Percentiles rank a stretch among this genome's conserved stretches.
These are phyloP conservation scores for Exaiptasia diaphana DNA, from an alignment of 64 coral and sea anemone genomes.

Conservation along the genomic window DNA sequence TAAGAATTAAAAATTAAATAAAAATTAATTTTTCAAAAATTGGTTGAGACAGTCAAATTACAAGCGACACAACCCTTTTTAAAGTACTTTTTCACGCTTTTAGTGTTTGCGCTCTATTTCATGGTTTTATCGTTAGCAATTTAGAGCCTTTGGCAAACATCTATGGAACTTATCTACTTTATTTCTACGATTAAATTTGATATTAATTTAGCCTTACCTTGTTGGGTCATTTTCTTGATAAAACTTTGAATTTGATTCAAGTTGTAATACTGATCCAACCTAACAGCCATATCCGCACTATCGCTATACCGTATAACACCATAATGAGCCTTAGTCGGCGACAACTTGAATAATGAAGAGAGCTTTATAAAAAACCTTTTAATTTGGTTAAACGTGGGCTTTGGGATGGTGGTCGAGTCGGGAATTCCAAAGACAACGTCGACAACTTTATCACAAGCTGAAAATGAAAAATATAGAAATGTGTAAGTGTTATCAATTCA, in stretches of 20 bases:
- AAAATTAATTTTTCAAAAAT: too few relatives aligned
- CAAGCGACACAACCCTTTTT: too few relatives aligned
- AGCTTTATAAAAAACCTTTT: conserved; percentile 11
- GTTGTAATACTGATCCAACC: neutral
- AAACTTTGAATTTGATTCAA: neutral
- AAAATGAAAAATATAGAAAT: neutral
- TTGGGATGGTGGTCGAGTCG: conserved; percentile 15
- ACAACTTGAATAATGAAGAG: neutral
- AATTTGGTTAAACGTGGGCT: neutral
- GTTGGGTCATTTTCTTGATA: neutral
- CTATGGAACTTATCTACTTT: too few relatives aligned
- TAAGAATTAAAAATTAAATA: too few relatives aligned
- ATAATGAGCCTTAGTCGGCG: neutral
- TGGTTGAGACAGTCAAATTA: too few relatives aligned
- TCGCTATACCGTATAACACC: conserved; percentile 41
- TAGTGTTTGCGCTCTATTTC: too few relatives aligned
- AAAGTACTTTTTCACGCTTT: too few relatives aligned
- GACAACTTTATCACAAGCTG: conserved; percentile 42
- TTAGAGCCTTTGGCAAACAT: too few relatives aligned
- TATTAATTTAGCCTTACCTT: too few relatives aligned
- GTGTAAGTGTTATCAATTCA: too few relatives aligned
- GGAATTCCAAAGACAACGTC: conserved; percentile 66
- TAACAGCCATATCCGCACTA: neutral
- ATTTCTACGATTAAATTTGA: too few relatives aligned
- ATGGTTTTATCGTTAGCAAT: too few relatives aligned